Evolutionary conservation across 2,113 vertebrate genomes (phyloP), one percentile per base, ranked within the genome.

Genomic region (Sardina pilchardus): DNA sequence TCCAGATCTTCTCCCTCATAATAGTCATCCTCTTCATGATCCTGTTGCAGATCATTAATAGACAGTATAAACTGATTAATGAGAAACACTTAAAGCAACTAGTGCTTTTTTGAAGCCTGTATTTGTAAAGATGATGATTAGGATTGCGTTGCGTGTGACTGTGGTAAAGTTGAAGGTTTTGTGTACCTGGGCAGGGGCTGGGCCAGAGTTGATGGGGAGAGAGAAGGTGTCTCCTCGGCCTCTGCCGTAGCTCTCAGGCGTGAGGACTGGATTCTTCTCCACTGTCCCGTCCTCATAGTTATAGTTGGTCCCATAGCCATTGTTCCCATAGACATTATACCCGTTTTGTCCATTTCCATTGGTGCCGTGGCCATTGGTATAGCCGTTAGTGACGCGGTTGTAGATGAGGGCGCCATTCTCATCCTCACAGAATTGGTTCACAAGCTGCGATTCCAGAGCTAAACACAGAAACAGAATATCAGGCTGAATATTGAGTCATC

Each of bases 341-440:
- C 86, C 83, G 21, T 88, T 88, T 83, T 91, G 85, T 86, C 88
- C 87, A 85, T 88, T 48, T 34, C 82, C 88, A 86, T 89, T 19
- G 21, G 90, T 91, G 21, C 81, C 80, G 67, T 90, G 85, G 0
- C 90, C 91, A 19, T 91, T 92, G 86, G 92, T 94, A 85, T 94
- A 91, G 82, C 92, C 88, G 44, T 96, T 96, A 91, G 93, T 90
- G 14, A 96, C 90, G 14, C 30, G 95, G 82, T 96, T 97, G 89
- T 96, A 95, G 91, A 96, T 93, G 63, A 96, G 93, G 42, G 94
- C 96, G 2, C 96, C 95, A 34, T 96, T 96, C 92, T 97, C 96
- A 93, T 98, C 97, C 92, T 98, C 96, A 93, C 97, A 98, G 90
- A 98, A 97, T 56, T 97, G 96, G 88, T 93, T 97, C 36, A 97